Evolutionary conservation across 2,113 vertebrate species (phyloP).

Genomic region (Gallinago paraguaiae): DNA sequence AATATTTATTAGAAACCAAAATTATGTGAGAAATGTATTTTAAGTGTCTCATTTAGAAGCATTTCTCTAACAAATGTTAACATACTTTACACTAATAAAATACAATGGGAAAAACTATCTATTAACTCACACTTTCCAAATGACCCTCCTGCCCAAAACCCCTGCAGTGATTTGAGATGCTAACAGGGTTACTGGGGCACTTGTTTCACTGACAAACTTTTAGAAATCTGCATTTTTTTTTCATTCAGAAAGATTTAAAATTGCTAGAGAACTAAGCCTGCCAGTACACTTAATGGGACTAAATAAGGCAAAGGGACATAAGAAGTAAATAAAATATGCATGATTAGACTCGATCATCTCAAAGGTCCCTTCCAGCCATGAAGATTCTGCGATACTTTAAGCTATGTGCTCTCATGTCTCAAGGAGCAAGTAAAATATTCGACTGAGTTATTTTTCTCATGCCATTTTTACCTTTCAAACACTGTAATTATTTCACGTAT

Average conservation of each 20-base stretch:
- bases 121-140: background rate
- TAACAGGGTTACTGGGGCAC: background rate
- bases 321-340: conserved; percentile 23
- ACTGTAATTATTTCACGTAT: conserved; percentile 79
- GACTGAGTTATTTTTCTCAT: conserved; percentile 73
- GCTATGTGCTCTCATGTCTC: conserved; percentile 4
- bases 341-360: no score
- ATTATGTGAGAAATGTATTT: background rate
- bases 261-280: background rate
- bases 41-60: background rate
- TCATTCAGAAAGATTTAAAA: conserved; percentile 1
- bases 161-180: background rate
- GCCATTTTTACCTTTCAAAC: conserved; percentile 72
- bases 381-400: background rate
- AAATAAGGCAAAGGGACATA: background rate
- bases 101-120: background rate
- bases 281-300: background rate
- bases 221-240: conserved; percentile 24
- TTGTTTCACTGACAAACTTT: background rate
- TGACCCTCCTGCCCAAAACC: background rate
- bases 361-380: no score
- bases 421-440: conserved; percentile 65
- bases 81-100: background rate
- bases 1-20: background rate
- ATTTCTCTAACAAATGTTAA: background rate